Evolutionary conservation across 2,113 vertebrate species (phyloP).

Genomic region (Scopus umbretta): DNA sequence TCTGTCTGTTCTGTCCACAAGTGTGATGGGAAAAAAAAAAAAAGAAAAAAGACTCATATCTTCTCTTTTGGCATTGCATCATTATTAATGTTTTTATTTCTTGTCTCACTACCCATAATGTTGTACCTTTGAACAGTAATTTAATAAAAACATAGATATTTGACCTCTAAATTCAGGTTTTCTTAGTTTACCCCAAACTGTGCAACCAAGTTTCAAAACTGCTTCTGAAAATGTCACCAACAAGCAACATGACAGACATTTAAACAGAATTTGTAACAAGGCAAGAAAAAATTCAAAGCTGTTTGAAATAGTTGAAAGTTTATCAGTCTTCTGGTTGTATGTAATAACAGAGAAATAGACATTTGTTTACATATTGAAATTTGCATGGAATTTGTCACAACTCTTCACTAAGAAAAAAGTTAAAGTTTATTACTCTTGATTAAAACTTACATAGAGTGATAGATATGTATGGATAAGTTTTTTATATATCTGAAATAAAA

Average conservation of each 20-base stretch:
- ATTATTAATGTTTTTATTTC: background rate
- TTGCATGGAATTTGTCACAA: background rate
- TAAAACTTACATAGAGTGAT: background rate
- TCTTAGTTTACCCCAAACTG: background rate
- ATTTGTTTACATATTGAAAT: background rate
- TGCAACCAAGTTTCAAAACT: background rate
- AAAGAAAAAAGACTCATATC: background rate
- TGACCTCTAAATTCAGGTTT: background rate
- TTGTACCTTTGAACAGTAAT: background rate
- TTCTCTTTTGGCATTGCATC: background rate
- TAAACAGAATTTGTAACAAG: background rate
- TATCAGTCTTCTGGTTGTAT: background rate
- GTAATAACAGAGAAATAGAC: background rate
- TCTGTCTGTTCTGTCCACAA: too few relatives aligned
- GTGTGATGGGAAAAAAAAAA: background rate
- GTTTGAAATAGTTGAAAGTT: background rate
- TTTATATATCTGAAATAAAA: background rate
- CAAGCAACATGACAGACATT: background rate
- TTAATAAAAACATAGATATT: background rate
- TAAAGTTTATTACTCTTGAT: background rate
- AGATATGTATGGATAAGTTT: background rate
- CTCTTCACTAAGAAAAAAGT: background rate
- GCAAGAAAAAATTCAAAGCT: background rate
- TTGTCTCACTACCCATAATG: background rate
- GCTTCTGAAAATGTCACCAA: background rate